Base-by-base conservation (phyloP, 2,888 invertebrate genomes). In the Notodonta ziczac region DNA sequence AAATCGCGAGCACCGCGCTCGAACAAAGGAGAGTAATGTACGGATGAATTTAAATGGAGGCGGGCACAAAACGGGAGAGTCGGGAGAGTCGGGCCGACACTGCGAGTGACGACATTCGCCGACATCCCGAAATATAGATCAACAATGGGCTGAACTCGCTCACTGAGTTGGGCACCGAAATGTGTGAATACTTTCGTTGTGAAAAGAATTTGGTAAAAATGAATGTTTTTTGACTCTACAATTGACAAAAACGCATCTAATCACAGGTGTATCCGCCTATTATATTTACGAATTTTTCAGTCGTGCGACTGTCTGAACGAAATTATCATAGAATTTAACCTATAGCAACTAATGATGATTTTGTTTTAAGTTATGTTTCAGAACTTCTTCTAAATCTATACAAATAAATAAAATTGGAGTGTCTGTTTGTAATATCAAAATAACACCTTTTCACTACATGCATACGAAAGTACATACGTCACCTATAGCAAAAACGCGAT, bases 41-140 rank as follows among this genome's bases (percentile, higher is more conserved):
- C 82, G 82, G 89, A 89, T 89, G 89, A 88, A 90, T 90, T 90
- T 90, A 88, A 90, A 91, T 89, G 86, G 85, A 82, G 84, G 81
- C 73, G 67, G 71, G 80, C 81, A 87, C 87, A 87, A 86, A 86
- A 77, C 39, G 54, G 39, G 39, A 39, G 39, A 35, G 12, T n/a
- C 39, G 74, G 73, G 64, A 14, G 40, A n/a, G 55, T 2, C 35
- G 10, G n/a, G 14, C 35, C 48, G 57, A 32, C 35, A 44, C 67
- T 68, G 66, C 60, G 56, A 56, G 64, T 60, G 66, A 53, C 63
- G 63, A 57, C 56, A 61, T 9, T 51, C n/a, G 10, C 24, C 39
- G 54, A 54, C 39, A 8, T 16, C 16, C 39, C 54, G n/a, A 35
- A 54, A 54, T 14, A 54, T 4, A 35, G 32, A 24, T 53, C 9